phyloP scores from a whole-genome alignment of 2,113 vertebrate genomes.

The Piaya cayana region DNA sequence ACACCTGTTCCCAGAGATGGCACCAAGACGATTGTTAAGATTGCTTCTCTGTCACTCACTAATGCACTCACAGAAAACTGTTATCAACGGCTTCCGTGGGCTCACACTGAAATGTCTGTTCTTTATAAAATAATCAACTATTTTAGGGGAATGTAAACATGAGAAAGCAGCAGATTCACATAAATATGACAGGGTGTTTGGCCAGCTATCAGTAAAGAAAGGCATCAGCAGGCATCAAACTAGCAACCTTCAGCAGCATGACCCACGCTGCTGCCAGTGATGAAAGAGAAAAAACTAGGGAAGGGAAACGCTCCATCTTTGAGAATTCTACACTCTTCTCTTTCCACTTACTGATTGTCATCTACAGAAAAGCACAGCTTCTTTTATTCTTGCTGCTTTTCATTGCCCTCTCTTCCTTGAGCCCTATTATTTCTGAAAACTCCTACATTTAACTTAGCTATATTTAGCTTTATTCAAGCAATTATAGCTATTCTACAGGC shows the following conservation, averaged over 20 bases:
- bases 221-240: slow-evolving; percentile 52
- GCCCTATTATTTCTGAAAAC: not conserved
- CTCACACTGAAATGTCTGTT: slow-evolving; percentile 1
- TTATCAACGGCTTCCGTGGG: not conserved
- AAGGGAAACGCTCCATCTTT: slow-evolving; percentile 47
- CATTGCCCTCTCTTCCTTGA: not conserved
- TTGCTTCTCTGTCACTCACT: not conserved
- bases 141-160: not conserved
- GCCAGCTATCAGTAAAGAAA: not conserved
- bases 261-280: slow-evolving; percentile 45
- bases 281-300: slow-evolving; percentile 21
- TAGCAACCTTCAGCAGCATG: slow-evolving; percentile 56
- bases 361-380: not conserved
- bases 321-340: not conserved
- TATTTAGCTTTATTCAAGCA: not conserved
- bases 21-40: not conserved
- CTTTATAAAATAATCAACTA: slow-evolving; percentile 8
- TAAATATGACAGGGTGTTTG: not conserved
- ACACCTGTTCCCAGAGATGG: not conserved
- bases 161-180: slow-evolving; percentile 7
- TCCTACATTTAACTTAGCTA: not conserved
- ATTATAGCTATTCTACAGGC: not conserved
- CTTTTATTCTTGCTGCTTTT: not conserved
- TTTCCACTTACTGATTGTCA: not conserved
- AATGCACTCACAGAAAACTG: not conserved